phyloP scores from a whole-genome alignment of 2,797 vertebrate genomes.

The Schizothorax lantsangensis region DNA sequence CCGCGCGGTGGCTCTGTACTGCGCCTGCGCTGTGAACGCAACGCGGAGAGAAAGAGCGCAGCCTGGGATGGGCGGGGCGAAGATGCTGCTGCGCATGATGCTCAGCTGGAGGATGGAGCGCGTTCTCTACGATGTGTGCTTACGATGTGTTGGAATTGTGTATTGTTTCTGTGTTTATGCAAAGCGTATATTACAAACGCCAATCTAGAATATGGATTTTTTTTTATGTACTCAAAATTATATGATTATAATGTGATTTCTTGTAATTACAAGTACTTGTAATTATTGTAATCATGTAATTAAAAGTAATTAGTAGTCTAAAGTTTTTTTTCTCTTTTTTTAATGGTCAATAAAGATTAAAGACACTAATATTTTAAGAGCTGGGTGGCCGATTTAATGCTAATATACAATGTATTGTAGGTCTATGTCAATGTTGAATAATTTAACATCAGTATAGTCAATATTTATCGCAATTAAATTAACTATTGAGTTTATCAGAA shows the following conservation, averaged over 20 bases:
- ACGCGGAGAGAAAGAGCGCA: slow-evolving; percentile 55
- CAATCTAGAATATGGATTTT: neutral
- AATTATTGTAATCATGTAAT: neutral
- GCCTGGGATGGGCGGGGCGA: slow-evolving; percentile 54
- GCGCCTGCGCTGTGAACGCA: slow-evolving; percentile 72
- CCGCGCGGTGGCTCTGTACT: slow-evolving; percentile 62
- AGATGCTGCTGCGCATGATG: slow-evolving; percentile 54
- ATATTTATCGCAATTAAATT: neutral
- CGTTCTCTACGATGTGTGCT: slow-evolving; percentile 18
- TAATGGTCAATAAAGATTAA: neutral
- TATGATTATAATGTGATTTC: neutral
- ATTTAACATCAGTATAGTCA: neutral
- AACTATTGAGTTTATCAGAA: neutral
- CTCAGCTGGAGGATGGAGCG: slow-evolving; percentile 37
- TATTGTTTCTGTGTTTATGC: neutral
- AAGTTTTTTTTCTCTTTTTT: neutral
- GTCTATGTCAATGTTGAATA: neutral
- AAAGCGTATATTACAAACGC: neutral
- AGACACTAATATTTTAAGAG: neutral
- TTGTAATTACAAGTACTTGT: neutral
- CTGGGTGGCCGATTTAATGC: neutral
- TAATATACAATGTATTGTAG: neutral
- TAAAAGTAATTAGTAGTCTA: neutral
- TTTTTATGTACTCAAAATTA: neutral
- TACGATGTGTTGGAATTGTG: too few relatives aligned